Percentiles rank a stretch among this genome's conserved stretches.
Conservation (phyloP, 2,113 vertebrate genomes). For the Cynocephalus volans region DNA sequence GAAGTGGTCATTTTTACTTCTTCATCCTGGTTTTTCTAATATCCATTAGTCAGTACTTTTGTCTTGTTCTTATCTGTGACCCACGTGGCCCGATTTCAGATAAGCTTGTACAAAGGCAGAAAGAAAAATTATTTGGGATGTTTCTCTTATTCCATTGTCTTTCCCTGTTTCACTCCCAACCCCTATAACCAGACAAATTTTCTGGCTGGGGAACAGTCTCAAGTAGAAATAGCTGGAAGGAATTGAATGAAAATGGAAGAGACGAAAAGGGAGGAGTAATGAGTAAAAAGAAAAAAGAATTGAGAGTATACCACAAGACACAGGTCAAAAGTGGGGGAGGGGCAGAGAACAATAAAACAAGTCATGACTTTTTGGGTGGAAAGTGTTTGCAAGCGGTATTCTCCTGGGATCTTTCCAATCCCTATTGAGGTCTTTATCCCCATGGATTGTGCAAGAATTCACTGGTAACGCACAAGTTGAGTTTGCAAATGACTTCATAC, state of each 20-base stretch:
- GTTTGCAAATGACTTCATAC: not conserved
- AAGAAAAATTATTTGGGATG: not conserved
- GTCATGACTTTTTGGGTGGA: not conserved
- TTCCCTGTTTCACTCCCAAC: not conserved
- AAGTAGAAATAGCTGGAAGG: not conserved
- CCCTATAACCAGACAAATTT: not conserved
- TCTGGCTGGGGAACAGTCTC: not conserved
- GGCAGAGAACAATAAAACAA: not conserved
- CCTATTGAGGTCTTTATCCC: not conserved
- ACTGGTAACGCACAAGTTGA: not conserved
- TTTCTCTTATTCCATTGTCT: not conserved
- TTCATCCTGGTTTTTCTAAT: not conserved
- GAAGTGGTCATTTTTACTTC: not conserved
- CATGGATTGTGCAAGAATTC: not conserved
- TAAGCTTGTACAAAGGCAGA: not conserved
- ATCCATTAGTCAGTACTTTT: not conserved
- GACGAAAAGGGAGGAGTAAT: not conserved
- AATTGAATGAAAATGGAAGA: conserved; percentile 24
- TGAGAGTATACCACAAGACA: not conserved
- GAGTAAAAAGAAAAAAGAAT: not conserved
- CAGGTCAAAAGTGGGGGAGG: not conserved
- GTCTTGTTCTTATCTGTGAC: not conserved
- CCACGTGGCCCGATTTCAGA: not conserved
- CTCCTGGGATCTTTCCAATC: not conserved
- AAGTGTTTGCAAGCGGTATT: not conserved